Percentiles rank a stretch among this genome's conserved stretches.
These are phyloP conservation scores for Lycia hirtaria DNA, from an alignment of 2,888 invertebrate genomes.

Conservation along the genomic window DNA sequence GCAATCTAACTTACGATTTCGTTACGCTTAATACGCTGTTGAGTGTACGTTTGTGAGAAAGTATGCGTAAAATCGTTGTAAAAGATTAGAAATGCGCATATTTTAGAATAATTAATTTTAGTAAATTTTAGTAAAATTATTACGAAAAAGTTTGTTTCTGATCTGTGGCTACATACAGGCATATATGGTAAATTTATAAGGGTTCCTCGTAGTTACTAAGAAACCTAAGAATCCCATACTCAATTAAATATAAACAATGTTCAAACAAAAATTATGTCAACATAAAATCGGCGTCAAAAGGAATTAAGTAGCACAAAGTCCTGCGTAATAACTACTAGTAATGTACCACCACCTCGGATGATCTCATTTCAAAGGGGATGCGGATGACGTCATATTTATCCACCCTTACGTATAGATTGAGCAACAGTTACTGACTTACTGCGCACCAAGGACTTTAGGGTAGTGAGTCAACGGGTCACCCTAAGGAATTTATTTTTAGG, in stretches of 20 bases:
- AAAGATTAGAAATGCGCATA: too few species aligned
- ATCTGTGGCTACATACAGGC: too few species aligned
- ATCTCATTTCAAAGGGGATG: slow-evolving; percentile 71
- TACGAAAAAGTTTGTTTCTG: too few species aligned
- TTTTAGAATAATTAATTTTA: too few species aligned
- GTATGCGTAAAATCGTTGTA: too few species aligned
- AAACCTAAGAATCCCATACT: too few species aligned
- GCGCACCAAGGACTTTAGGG: slow-evolving; percentile 46
- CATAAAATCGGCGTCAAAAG: neutral
- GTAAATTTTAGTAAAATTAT: too few species aligned
- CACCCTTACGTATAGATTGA: slow-evolving; percentile 23
- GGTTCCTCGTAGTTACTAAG: too few species aligned
- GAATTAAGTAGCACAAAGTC: slow-evolving; percentile 32
- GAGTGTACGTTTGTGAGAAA: too few species aligned
- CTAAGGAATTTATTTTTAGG: slow-evolving; percentile 47
- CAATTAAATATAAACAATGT: neutral
- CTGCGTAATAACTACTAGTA: slow-evolving; percentile 45
- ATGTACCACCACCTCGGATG: slow-evolving; percentile 46
- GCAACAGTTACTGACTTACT: slow-evolving; percentile 4
- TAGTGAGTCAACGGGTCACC: slow-evolving; percentile 74
- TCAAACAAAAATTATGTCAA: neutral
- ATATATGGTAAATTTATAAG: too few species aligned
- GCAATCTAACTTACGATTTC: too few species aligned
- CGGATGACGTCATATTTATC: slow-evolving; percentile 64
- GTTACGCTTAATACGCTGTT: too few species aligned